Evolutionary conservation across 2,797 vertebrate species (phyloP), one percentile per base, ranked within the genome.

Genomic region (Mormyrus proboscirostris): DNA sequence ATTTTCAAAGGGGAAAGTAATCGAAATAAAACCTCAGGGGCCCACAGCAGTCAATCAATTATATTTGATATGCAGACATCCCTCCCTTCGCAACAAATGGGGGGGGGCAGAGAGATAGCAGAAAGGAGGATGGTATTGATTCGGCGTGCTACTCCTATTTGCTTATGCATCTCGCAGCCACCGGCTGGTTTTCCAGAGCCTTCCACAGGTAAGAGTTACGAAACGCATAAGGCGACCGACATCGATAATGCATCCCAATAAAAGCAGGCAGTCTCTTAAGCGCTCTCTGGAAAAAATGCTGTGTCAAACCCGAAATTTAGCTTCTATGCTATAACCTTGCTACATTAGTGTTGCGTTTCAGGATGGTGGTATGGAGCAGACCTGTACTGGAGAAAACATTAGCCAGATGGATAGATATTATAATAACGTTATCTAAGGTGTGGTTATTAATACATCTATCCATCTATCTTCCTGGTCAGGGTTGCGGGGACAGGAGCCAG

Each of bases 51-150:
- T 82, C 38, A 19, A 89, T 59, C 47, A 89, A 87, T 51, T 55
- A 53, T 33, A 55, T 87, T 38, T 87, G 29, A 57, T 33, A 87
- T 33, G 53, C 29, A 57, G 87, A 59, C 41, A 86, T 22, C 44
- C 25, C 89, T 90, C 91, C 90, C 88, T 91, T 90, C 6, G 89
- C 90, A 90, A 89, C 89, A 90, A 79, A 79, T 53, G 86, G 88
- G 87, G 59, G 14, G 62, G 86, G 87, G 88, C 53, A 57, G 76
- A 87, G 7, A 84, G 55, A 33, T 65, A 51, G 57, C 57, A 62
- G 79, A 90, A 86, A 90, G 90, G 92, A 89, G 91, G 90, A 47
- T 65, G 55, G 65, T 88, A 93, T 93, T 92, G 91, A 93, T 93
- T 85, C 44, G 65, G 90, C 65, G 57, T 88, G 84, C 69, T 88